Conservation (phyloP, 2,888 invertebrate species). For the Bellardia pandia region DNA sequence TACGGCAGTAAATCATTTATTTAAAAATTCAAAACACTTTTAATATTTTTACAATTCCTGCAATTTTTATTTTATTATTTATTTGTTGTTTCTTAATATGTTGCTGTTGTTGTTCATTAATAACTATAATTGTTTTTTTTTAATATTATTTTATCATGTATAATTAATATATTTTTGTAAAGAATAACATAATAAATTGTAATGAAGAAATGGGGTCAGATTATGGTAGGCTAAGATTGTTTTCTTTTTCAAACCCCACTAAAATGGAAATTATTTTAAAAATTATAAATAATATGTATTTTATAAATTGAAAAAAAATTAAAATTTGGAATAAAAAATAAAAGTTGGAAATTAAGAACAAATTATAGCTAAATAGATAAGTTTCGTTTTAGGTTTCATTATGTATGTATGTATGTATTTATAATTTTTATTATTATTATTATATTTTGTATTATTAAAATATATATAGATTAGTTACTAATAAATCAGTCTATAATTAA, state of each 20-base stretch:
- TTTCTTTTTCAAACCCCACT: neutral
- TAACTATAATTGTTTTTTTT: conserved; percentile 55
- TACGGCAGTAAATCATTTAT: neutral
- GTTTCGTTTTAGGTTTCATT: conserved; percentile 69
- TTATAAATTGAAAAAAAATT: conserved; percentile 10
- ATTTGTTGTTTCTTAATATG: conserved; percentile 58
- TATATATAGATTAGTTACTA: conserved; percentile 83
- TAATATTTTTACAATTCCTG: conserved; percentile 72
- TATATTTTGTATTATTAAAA: conserved; percentile 76
- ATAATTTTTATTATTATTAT: conserved; percentile 64
- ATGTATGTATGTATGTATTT: conserved; percentile 61
- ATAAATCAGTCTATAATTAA: conserved; percentile 84
- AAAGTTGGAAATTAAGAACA: conserved; percentile 29
- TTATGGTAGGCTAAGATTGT: conserved; percentile 24
- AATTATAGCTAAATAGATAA: conserved; percentile 44
- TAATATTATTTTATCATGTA: conserved; percentile 15
- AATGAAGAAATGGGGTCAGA: conserved; percentile 1
- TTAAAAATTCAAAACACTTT: conserved; percentile 44
- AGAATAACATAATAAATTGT: conserved; percentile 20
- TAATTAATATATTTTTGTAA: conserved; percentile 31
- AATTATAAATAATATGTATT: conserved; percentile 7
- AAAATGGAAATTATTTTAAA: conserved; percentile 21
- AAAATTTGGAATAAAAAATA: conserved; percentile 22
- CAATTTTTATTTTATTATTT: conserved; percentile 69
- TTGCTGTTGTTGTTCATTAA: conserved; percentile 51